Evolutionary conservation across 2,797 vertebrate genomes (phyloP).

Genomic region (Peromyscus eremicus): DNA sequence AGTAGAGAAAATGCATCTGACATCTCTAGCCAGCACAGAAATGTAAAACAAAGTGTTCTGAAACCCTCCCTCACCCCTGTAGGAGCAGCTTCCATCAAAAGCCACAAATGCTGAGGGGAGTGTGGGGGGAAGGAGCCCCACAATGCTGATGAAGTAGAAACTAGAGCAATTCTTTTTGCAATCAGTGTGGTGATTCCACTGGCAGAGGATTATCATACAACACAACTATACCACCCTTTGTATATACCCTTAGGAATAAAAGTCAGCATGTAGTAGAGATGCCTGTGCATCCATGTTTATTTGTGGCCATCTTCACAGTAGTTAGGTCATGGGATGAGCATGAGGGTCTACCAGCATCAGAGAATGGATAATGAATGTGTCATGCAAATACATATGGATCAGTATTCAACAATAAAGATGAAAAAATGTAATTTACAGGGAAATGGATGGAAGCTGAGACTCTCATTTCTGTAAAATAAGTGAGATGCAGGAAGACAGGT

Average conservation of each 20-base stretch:
- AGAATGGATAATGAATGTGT: not conserved
- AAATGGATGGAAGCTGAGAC: not conserved
- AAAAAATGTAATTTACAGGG: not conserved
- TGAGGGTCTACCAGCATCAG: not conserved
- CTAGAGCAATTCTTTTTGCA: not conserved
- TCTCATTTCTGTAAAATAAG: not conserved
- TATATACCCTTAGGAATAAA: not conserved
- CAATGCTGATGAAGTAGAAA: not conserved
- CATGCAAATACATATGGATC: not conserved
- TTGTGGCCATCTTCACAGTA: not conserved
- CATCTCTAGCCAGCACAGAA: not conserved
- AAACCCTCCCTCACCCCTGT: not conserved
- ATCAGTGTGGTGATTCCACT: not conserved
- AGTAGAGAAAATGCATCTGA: not conserved
- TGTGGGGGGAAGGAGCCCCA: not conserved
- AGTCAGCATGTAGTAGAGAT: not conserved
- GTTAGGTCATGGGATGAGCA: not conserved
- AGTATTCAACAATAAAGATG: not conserved
- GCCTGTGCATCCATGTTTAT: not conserved
- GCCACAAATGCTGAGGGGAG: not conserved
- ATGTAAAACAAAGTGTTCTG: not conserved
- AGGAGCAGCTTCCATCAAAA: not conserved
- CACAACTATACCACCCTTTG: not conserved
- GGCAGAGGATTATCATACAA: not conserved
- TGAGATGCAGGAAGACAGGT: not conserved